Conservation (phyloP, 2,888 invertebrate genomes). For the Ditylenchus weischeri region DNA sequence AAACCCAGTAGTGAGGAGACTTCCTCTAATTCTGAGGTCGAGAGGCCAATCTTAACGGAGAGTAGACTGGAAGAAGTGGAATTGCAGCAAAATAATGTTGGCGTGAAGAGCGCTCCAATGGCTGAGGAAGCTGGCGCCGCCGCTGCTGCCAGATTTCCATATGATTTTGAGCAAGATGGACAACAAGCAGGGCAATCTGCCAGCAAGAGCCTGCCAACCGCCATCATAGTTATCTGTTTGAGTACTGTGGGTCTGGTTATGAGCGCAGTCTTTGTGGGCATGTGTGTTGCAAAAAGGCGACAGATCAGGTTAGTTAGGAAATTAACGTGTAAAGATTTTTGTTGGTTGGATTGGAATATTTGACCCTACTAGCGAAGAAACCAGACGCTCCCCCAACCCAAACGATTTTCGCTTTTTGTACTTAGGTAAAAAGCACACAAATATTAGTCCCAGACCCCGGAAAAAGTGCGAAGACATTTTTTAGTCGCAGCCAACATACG, state of each 20-base stretch:
- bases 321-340: neutral
- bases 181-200: neutral
- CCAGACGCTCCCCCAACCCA: no score
- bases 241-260: constrained; percentile 52
- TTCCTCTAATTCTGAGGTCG: neutral
- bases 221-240: constrained; percentile 51
- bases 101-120: neutral
- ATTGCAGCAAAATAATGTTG: neutral
- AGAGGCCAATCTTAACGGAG: constrained; percentile 10
- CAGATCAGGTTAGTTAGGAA: constrained; percentile 17
- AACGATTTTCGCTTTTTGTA: no score
- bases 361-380: no score
- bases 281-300: constrained; percentile 49
- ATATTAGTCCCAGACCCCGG: no score
- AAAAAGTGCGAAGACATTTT: no score
- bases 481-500: no score
- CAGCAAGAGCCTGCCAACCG: constrained; percentile 35
- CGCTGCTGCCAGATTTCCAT: constrained; percentile 8
- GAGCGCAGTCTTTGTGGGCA: constrained; percentile 48
- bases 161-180: constrained; percentile 15
- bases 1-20: neutral
- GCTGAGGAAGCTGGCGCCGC: neutral
- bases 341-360: no score
- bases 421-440: no score
- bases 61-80: neutral